phyloP scores from a whole-genome alignment of 2,797 vertebrate genomes.

The Hydrolagus colliei region DNA sequence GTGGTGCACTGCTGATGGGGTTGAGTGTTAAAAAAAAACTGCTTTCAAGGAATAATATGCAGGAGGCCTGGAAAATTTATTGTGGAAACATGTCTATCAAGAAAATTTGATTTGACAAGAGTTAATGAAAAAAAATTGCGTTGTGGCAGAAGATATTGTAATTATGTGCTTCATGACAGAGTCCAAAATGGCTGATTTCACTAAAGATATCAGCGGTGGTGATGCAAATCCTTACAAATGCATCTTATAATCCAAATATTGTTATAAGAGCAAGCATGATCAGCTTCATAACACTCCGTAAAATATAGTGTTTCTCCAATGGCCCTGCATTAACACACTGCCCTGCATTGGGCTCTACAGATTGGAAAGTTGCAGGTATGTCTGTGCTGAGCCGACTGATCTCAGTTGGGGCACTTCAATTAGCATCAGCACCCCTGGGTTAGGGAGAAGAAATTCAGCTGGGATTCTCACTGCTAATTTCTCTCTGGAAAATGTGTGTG shows the following conservation, averaged over 20 bases:
- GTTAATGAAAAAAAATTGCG: background rate
- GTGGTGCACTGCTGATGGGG: background rate
- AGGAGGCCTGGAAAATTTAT: background rate
- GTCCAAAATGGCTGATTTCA: background rate
- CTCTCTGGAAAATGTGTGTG: too few relatives aligned
- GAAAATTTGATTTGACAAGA: slow-evolving; percentile 15
- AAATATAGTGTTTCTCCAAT: too few relatives aligned
- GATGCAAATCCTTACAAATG: background rate
- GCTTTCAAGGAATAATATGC: too few relatives aligned
- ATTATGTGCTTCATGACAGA: background rate
- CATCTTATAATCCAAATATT: background rate
- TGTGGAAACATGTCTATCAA: background rate
- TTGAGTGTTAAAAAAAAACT: background rate
- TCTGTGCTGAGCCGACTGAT: too few relatives aligned
- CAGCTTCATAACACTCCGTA: too few relatives aligned
- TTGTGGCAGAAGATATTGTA: background rate
- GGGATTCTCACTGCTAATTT: too few relatives aligned
- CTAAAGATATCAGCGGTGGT: background rate
- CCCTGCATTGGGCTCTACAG: too few relatives aligned
- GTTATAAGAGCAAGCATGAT: background rate
- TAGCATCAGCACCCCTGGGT: too few relatives aligned
- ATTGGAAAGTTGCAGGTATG: too few relatives aligned
- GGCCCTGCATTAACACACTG: too few relatives aligned
- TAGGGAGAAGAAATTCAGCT: too few relatives aligned
- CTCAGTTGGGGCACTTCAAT: too few relatives aligned